Conservation (phyloP, 2,113 vertebrate genomes). For the Limanda limanda region DNA sequence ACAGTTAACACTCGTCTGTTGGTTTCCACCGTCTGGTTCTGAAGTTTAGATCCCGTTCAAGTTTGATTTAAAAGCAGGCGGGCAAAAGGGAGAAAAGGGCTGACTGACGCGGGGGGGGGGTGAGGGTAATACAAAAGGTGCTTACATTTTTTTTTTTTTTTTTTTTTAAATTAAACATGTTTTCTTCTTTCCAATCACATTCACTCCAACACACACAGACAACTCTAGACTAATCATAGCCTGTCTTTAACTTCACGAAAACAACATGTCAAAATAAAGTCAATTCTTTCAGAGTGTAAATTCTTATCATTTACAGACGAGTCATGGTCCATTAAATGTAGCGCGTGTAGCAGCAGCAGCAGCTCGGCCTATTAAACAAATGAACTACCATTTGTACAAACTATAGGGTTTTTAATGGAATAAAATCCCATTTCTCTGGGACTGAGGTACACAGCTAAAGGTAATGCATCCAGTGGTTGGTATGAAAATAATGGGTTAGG, state of each 20-base stretch:
- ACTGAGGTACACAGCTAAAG: constrained; percentile 54
- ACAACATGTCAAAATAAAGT: constrained; percentile 46
- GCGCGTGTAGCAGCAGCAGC: constrained; percentile 14
- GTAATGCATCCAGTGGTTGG: constrained; percentile 39
- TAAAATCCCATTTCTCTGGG: constrained; percentile 33
- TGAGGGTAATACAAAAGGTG: constrained; percentile 55
- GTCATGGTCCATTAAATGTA: constrained; percentile 36
- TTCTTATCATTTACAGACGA: constrained; percentile 35
- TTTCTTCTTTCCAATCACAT: constrained; percentile 44
- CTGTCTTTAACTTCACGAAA: constrained; percentile 47
- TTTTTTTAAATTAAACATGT: background rate
- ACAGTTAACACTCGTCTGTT: constrained; percentile 22
- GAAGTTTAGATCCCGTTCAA: constrained; percentile 39
- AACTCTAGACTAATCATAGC: constrained; percentile 47
- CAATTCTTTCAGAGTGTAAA: background rate
- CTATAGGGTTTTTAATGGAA: constrained; percentile 37
- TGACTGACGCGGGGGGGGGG: too few relatives aligned
- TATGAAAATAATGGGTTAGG: constrained; percentile 7
- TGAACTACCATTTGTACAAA: constrained; percentile 38
- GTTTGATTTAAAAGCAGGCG: constrained; percentile 27
- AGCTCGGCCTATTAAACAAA: constrained; percentile 43
- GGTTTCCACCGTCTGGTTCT: constrained; percentile 21
- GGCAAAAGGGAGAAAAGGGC: background rate
- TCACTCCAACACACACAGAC: constrained; percentile 53
- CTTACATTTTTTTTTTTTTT: background rate